Percentiles rank a stretch among this genome's conserved stretches.
Conservation (phyloP, 2,888 invertebrate species). For the Belgica antarctica region DNA sequence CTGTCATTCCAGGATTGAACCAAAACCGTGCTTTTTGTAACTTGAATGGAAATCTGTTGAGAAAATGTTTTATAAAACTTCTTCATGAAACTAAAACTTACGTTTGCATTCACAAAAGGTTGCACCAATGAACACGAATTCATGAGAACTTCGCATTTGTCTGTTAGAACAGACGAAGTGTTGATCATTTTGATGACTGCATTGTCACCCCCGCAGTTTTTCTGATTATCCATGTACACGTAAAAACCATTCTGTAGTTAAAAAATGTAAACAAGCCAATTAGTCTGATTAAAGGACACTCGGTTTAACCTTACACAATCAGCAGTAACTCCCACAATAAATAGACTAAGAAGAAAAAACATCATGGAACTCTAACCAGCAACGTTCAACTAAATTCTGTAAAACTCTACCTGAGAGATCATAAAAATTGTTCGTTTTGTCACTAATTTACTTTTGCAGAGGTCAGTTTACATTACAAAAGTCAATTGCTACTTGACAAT, state of each 20-base stretch:
- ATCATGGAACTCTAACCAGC: no score
- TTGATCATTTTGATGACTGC: background rate
- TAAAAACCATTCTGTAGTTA: background rate
- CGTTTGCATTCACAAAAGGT: background rate
- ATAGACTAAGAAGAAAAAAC: no score
- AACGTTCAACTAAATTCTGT: no score
- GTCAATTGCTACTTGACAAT: no score
- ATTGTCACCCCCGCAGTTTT: background rate
- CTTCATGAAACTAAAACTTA: background rate
- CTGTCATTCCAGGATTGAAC: background rate
- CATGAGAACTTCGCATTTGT: background rate
- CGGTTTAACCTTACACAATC: no score
- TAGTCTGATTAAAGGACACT: background rate
- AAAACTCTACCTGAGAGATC: no score
- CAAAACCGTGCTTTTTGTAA: background rate
- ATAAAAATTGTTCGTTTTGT: no score
- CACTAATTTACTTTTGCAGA: no score
- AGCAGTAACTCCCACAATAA: no score
- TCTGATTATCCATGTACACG: background rate
- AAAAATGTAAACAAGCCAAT: background rate
- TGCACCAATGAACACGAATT: background rate
- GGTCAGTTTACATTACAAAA: no score
- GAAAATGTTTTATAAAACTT: background rate
- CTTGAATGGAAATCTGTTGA: background rate
- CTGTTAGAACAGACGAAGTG: background rate